phyloP scores from a whole-genome alignment of 2,113 vertebrate genomes.

The Aspidoscelis tigris region DNA sequence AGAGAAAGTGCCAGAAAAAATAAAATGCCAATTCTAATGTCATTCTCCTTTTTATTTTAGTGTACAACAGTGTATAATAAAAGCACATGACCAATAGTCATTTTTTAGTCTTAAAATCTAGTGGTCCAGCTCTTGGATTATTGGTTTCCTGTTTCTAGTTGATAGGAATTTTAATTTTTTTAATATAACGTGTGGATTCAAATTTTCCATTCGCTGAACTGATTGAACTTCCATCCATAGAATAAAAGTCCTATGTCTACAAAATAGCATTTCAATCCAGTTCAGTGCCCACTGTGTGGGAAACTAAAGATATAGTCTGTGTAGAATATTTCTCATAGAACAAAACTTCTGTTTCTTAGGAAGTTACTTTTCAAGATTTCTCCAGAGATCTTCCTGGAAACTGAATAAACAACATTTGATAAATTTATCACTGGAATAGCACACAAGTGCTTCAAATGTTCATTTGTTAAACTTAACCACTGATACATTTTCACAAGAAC shows the following conservation, averaged over 20 bases:
- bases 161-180: not conserved
- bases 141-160: not conserved
- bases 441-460: not conserved
- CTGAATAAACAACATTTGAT: constrained; percentile 11
- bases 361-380: constrained; percentile 7
- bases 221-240: too few relatives aligned
- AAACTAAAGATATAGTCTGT: not conserved
- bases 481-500: not conserved
- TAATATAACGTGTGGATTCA: not conserved
- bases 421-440: not conserved
- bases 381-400: constrained; percentile 1
- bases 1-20: constrained; percentile 22
- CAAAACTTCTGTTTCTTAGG: constrained; percentile 28
- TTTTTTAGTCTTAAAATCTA: not conserved
- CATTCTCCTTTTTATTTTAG: not conserved
- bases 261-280: not conserved
- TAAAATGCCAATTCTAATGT: not conserved
- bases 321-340: constrained; percentile 35
- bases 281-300: not conserved
- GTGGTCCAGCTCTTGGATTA: not conserved
- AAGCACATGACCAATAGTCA: not conserved
- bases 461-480: not conserved
- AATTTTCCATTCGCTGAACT: not conserved
- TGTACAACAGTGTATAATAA: not conserved
- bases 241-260: not conserved